phyloP scores from a whole-genome alignment of 1,140 invertebrate species.

The Drosophila lacteicornis region DNA sequence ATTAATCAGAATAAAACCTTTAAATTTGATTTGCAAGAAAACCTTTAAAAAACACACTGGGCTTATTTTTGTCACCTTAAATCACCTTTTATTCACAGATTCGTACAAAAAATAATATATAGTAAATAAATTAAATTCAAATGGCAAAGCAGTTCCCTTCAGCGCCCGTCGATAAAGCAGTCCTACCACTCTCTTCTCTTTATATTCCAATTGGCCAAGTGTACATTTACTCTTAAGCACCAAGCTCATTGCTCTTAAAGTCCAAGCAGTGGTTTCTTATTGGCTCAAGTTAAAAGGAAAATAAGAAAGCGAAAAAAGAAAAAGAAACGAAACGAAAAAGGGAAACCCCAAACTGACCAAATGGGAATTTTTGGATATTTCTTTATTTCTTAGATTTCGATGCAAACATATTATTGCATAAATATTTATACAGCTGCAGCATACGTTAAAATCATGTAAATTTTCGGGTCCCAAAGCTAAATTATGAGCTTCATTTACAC shows the following conservation, averaged over 20 bases:
- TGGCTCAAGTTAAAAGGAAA: conserved; percentile 5
- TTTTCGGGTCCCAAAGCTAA: conserved; percentile 8
- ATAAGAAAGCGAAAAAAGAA: background rate
- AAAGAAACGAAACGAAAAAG: background rate
- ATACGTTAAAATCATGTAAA: conserved; percentile 25
- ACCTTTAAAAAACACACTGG: too few species aligned
- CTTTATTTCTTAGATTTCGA: background rate
- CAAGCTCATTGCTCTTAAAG: background rate
- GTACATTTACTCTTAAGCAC: background rate
- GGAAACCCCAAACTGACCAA: conserved; percentile 2
- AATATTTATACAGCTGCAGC: conserved; percentile 35
- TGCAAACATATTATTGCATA: background rate
- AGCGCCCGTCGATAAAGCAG: conserved; percentile 39
- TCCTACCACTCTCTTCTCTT: conserved; percentile 24
- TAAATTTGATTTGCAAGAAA: too few species aligned
- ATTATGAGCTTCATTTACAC: conserved; percentile 18
- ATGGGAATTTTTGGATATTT: background rate
- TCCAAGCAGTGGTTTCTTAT: conserved; percentile 20
- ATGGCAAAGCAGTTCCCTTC: background rate
- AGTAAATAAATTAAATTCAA: too few species aligned
- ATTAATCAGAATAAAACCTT: too few species aligned
- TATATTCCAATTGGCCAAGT: background rate
- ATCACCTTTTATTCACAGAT: too few species aligned
- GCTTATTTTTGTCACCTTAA: too few species aligned
- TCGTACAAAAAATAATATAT: background rate